phyloP scores from a whole-genome alignment of 2,797 vertebrate genomes.

The Salmo trutta region DNA sequence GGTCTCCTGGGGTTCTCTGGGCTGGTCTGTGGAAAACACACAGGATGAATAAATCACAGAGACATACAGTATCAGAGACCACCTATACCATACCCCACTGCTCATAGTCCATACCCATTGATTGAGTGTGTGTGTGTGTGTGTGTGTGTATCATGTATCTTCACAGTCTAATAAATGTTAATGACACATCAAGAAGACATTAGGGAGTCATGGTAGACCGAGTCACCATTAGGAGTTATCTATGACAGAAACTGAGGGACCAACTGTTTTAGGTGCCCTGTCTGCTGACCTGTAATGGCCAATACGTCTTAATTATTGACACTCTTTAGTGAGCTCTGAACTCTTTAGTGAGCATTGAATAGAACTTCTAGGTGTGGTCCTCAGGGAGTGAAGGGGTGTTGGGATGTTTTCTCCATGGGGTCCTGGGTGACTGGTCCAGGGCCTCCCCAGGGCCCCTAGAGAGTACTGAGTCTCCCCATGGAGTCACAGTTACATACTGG shows the following conservation, averaged over 20 bases:
- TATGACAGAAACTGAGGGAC: conserved; percentile 76
- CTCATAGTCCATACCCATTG: neutral
- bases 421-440: conserved; percentile 69
- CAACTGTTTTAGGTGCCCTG: conserved; percentile 83
- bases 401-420: conserved; percentile 27
- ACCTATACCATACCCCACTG: neutral
- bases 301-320: conserved; percentile 88
- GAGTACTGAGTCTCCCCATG: conserved; percentile 54
- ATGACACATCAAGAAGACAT: conserved; percentile 59
- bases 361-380: conserved; percentile 74
- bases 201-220: conserved; percentile 82
- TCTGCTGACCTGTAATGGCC: conserved; percentile 86
- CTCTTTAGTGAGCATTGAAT: conserved; percentile 72
- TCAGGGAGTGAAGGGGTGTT: too few species aligned
- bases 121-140: neutral
- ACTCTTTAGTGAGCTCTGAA: conserved; percentile 73
- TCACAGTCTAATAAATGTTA: conserved; percentile 60
- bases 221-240: conserved; percentile 84
- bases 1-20: conserved; percentile 10
- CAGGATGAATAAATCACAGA: conserved; percentile 36
- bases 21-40: conserved; percentile 37
- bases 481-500: conserved; percentile 70
- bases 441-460: conserved; percentile 56
- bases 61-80: neutral
- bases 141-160: conserved; percentile 18